A percentile compares a stretch with the other conserved stretches of the same genome.
Conservation (phyloP, 2,797 vertebrate genomes). For the Discoglossus pictus region DNA sequence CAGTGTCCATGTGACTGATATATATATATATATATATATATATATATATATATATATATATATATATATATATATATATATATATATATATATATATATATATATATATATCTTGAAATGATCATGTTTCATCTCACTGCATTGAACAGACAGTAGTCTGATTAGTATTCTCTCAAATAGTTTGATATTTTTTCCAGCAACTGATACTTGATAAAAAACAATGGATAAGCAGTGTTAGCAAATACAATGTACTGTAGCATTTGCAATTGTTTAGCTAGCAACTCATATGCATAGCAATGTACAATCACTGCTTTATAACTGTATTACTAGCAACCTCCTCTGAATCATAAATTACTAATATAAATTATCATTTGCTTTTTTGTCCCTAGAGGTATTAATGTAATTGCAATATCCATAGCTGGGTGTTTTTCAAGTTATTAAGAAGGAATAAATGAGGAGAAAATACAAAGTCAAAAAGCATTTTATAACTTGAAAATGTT, state of each 20-base stretch:
- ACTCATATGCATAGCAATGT: constrained; percentile 15
- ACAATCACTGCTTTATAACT: constrained; percentile 18
- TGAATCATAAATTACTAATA: constrained; percentile 48
- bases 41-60: too few relatives aligned
- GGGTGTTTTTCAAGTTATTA: constrained; percentile 42
- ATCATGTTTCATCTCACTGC: too few relatives aligned
- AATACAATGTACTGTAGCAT: not conserved
- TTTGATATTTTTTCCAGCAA: too few relatives aligned
- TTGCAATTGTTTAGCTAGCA: constrained; percentile 28
- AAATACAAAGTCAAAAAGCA: constrained; percentile 44
- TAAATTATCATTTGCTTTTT: constrained; percentile 47
- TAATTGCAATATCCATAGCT: constrained; percentile 51
- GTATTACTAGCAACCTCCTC: constrained; percentile 26
- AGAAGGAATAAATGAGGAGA: constrained; percentile 45
- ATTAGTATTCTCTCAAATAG: too few relatives aligned
- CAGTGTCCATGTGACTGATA: too few relatives aligned
- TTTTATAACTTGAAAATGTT: constrained; percentile 41
- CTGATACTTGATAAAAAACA: too few relatives aligned
- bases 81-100: too few relatives aligned
- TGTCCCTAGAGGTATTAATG: constrained; percentile 42
- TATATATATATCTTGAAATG: too few relatives aligned
- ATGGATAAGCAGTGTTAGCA: too few relatives aligned
- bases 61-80: too few relatives aligned
- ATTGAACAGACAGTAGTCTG: too few relatives aligned
- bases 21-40: too few relatives aligned